phyloP scores from a whole-genome alignment of 2,113 vertebrate genomes.

The Nesospiza acunhae region DNA sequence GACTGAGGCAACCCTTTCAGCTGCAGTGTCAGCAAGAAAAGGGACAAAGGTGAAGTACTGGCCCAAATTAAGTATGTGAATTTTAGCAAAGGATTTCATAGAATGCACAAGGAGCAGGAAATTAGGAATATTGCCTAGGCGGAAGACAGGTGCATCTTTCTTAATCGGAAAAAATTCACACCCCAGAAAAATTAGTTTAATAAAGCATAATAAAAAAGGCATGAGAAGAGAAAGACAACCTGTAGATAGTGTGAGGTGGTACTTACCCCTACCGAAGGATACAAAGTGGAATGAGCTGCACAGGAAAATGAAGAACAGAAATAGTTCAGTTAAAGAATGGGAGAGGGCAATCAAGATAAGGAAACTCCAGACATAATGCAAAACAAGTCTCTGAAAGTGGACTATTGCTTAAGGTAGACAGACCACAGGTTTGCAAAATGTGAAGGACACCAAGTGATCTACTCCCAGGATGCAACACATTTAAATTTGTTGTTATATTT shows the following conservation, averaged over 20 bases:
- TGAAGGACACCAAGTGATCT: background rate
- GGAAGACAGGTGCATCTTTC: background rate
- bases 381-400: background rate
- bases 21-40: background rate
- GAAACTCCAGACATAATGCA: background rate
- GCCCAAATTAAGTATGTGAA: background rate
- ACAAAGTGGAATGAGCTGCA: background rate
- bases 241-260: accelerated
- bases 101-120: background rate
- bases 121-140: background rate
- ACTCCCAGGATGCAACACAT: background rate
- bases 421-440: background rate
- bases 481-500: background rate
- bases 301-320: background rate
- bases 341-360: background rate
- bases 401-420: background rate
- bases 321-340: background rate
- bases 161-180: background rate
- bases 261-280: background rate
- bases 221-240: background rate
- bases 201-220: background rate
- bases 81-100: background rate
- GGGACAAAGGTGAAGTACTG: background rate
- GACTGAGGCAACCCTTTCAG: background rate
- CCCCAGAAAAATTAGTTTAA: background rate